These are phyloP conservation scores for Pherbina coryleti DNA, from an alignment of 2,888 invertebrate species.

Conservation along the genomic window DNA sequence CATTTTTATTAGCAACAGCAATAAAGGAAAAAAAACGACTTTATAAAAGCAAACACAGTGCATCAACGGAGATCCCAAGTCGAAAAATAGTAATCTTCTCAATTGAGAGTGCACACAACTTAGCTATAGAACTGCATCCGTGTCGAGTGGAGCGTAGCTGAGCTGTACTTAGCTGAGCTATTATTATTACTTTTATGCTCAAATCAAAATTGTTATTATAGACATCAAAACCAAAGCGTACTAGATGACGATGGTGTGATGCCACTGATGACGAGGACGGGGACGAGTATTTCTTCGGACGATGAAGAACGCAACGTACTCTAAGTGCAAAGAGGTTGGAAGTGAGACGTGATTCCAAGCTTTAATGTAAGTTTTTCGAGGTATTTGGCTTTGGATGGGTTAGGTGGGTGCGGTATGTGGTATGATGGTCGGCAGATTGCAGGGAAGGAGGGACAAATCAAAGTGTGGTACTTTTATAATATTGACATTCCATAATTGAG, in stretches of 20 bases:
- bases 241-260: constrained; percentile 8
- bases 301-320: neutral
- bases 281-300: neutral
- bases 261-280: neutral
- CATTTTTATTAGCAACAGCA: constrained; percentile 15
- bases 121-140: neutral
- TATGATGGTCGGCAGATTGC: neutral
- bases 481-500: constrained; percentile 39
- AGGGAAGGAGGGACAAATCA: neutral
- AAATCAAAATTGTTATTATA: constrained; percentile 46
- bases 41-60: neutral
- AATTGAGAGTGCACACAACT: neutral
- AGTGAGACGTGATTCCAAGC: constrained; percentile 29
- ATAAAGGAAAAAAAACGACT: neutral
- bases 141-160: neutral
- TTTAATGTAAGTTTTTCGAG: neutral
- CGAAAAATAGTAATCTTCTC: neutral
- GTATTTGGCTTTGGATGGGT: neutral
- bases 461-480: constrained; percentile 6
- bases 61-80: neutral
- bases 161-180: constrained; percentile 6
- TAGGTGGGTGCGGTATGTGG: constrained; percentile 16
- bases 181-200: constrained; percentile 43
- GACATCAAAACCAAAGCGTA: constrained; percentile 34
- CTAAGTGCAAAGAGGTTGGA: neutral